These are phyloP conservation scores for Mus spicilegus DNA, from an alignment of 2,113 vertebrate species.

Conservation along the genomic window DNA sequence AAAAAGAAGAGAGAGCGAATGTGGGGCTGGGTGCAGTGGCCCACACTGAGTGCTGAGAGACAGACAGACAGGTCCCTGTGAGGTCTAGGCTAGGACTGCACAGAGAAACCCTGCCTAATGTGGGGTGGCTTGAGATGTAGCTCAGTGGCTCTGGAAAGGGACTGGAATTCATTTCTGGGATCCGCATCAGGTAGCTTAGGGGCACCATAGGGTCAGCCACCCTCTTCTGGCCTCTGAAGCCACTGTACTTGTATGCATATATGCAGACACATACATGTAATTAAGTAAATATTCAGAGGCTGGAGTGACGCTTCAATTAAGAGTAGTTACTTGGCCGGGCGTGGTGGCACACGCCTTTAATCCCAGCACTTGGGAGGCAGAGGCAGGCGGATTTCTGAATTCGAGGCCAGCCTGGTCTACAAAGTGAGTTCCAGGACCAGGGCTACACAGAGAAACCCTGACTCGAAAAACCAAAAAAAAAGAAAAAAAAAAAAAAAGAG, in stretches of 20 bases:
- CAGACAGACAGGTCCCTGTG: background rate
- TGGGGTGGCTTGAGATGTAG: too few relatives aligned
- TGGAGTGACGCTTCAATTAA: background rate
- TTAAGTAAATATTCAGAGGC: background rate
- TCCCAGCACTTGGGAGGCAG: too few relatives aligned
- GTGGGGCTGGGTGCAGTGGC: background rate
- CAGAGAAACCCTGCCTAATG: background rate
- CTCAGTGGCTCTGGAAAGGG: background rate
- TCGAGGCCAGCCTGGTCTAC: too few relatives aligned
- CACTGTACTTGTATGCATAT: background rate
- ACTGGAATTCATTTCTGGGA: background rate
- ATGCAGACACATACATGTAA: background rate
- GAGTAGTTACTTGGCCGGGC: background rate
- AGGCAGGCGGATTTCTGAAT: too few relatives aligned
- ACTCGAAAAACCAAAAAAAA: too few relatives aligned
- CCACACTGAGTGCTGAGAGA: rapidly evolving
- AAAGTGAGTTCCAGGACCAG: too few relatives aligned
- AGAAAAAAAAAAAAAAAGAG: too few relatives aligned
- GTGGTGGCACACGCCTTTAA: too few relatives aligned
- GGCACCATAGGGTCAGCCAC: background rate
- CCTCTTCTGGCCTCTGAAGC: background rate
- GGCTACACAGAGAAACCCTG: too few relatives aligned
- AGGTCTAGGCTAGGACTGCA: background rate
- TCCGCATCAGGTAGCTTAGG: background rate
- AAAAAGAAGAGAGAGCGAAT: too few relatives aligned